Evolutionary conservation across 2,113 vertebrate genomes (phyloP), one percentile per base, ranked within the genome.

Genomic region (Cynocephalus volans): DNA sequence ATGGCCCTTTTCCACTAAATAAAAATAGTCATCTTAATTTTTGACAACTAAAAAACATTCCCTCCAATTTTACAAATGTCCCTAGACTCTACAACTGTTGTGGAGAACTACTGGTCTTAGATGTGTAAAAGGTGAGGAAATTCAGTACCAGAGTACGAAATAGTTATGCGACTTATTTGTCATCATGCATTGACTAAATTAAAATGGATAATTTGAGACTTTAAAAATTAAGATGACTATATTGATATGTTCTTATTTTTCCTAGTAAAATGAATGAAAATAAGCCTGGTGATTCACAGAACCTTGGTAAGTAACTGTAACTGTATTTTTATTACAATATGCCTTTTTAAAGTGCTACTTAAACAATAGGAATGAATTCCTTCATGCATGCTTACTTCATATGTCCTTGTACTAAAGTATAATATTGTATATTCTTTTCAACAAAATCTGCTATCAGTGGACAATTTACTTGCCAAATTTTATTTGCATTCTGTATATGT

Each of bases 201-300:
- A 70, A 97, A 92, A 73, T 96, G 12, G 6, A 31, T 94, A 92
- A 96, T 83, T 86, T 97, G 72, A 97, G 48, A 69, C 60, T 92
- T 91, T 50, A 48, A 45, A 87, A 88, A 90, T 93, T 96, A 95
- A 93, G 56, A 79, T 95, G 12, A 33, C n/a, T n/a, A 31, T 90
- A 97, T 97, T 98, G 62, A 95, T 80, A 17, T 41, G 9, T 97
- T 41, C 0, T 96, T 97, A 24, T 95, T 98, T 98, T 97, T 94
- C 23, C n/a, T 98, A 90, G 97, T 97, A 98, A 91, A 95, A 99
- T 99, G 99, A 99, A 97, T 96, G 95, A 98, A 97, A 93, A 0
- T 11, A 97, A 82, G 82, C 62, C 97, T 81, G 91, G 81, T 90
- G 95, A 93, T 15, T 54, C 96, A 96, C 96, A 97, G 94, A 98